These are phyloP conservation scores for Lytechinus pictus DNA, from an alignment of 35 echinoderm and acorn worm species.

Conservation along the genomic window DNA sequence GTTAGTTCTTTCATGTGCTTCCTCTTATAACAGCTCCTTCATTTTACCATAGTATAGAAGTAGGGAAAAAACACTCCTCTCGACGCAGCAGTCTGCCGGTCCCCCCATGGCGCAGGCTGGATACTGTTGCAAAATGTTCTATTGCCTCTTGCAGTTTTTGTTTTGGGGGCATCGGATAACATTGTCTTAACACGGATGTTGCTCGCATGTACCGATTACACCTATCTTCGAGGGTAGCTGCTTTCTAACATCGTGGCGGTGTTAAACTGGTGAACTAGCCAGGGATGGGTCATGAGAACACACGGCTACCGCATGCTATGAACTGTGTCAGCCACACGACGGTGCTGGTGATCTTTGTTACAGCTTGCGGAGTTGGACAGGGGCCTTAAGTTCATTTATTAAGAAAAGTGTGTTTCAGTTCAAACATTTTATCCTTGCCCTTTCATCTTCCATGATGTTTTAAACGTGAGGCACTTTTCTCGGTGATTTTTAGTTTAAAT, in stretches of 20 bases:
- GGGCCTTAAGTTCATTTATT: not conserved
- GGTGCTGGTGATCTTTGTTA: not conserved
- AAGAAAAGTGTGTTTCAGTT: not conserved
- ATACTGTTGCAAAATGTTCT: conserved; percentile 30
- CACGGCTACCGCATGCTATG: not conserved
- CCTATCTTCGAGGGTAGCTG: not conserved
- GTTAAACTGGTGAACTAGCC: not conserved
- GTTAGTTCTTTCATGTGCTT: not conserved
- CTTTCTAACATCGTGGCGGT: not conserved
- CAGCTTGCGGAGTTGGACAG: not conserved
- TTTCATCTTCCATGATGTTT: not conserved
- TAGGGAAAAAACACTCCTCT: not conserved
- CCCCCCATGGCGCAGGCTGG: not conserved
- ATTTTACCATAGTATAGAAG: not conserved
- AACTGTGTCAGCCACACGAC: conserved; percentile 20
- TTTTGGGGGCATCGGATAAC: conserved; percentile 15
- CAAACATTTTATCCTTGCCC: not conserved
- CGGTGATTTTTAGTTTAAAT: no score
- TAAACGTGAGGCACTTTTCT: no score
- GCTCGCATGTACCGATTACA: conserved; percentile 2
- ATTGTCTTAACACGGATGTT: not conserved
- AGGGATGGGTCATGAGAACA: not conserved
- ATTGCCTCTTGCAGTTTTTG: not conserved
- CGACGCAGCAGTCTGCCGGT: not conserved
- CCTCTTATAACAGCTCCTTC: not conserved